These are phyloP conservation scores for Lamellibrachia satsuma DNA, from an alignment of 2,888 invertebrate species.

Conservation along the genomic window DNA sequence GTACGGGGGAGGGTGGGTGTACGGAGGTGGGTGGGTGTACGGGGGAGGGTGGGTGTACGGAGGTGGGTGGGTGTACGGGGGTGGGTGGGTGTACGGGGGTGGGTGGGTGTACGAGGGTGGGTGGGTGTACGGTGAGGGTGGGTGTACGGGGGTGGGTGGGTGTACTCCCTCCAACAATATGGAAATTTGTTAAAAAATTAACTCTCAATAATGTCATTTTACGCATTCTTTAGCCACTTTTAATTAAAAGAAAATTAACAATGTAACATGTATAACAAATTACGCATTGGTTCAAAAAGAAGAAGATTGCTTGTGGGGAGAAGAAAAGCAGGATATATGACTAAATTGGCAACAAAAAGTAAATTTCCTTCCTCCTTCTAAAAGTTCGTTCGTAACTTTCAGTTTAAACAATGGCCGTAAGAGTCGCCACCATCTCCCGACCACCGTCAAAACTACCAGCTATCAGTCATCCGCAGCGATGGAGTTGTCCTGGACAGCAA, in stretches of 20 bases:
- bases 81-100: background rate
- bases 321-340: background rate
- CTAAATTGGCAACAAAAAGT: background rate
- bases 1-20: background rate
- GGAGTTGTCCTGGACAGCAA: background rate
- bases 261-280: background rate
- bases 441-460: background rate
- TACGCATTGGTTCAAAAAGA: background rate
- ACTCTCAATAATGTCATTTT: background rate
- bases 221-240: background rate
- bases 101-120: background rate
- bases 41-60: background rate
- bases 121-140: background rate
- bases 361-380: background rate
- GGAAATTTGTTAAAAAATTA: background rate
- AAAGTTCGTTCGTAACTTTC: background rate
- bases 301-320: background rate
- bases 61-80: background rate
- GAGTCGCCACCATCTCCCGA: background rate
- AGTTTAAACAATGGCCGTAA: background rate
- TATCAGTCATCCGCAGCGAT: slow-evolving; percentile 10
- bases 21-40: background rate
- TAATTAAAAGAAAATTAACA: background rate
- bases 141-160: background rate
- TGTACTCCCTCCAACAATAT: background rate